These are phyloP conservation scores for Loris lydekkerianus DNA, from an alignment of 2,797 vertebrate species.

Conservation along the genomic window DNA sequence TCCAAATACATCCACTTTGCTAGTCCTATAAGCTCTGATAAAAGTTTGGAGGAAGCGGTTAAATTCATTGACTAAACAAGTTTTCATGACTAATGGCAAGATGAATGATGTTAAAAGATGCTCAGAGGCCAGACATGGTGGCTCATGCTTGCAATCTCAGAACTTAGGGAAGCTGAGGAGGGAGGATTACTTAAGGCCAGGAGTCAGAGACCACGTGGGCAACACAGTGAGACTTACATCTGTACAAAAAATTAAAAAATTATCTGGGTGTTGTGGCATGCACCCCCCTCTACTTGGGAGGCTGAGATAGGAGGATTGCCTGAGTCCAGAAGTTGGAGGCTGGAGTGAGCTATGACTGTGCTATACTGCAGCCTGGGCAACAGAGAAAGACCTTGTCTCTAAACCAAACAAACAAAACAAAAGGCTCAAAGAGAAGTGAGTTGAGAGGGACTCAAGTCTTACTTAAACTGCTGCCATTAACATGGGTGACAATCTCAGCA, in stretches of 20 bases:
- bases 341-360: not conserved
- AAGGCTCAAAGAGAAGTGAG: not conserved
- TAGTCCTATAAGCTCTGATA: not conserved
- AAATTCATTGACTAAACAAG: not conserved
- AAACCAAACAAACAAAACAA: not conserved
- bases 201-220: not conserved
- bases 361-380: not conserved
- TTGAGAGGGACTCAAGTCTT: not conserved
- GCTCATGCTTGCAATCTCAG: not conserved
- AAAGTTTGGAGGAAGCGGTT: slow-evolving; percentile 5
- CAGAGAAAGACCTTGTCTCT: not conserved
- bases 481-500: not conserved
- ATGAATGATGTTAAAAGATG: slow-evolving; percentile 1
- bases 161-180: not conserved
- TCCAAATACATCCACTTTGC: not conserved
- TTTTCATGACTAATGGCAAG: slow-evolving; percentile 34
- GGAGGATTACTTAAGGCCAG: not conserved
- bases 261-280: not conserved
- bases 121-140: not conserved
- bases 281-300: not conserved
- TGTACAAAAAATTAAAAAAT: not conserved
- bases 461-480: not conserved
- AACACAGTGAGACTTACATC: not conserved
- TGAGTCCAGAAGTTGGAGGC: not conserved
- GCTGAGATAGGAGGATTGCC: not conserved